These are phyloP conservation scores for Cinara cedri DNA, from an alignment of 2,888 invertebrate species.

Conservation along the genomic window DNA sequence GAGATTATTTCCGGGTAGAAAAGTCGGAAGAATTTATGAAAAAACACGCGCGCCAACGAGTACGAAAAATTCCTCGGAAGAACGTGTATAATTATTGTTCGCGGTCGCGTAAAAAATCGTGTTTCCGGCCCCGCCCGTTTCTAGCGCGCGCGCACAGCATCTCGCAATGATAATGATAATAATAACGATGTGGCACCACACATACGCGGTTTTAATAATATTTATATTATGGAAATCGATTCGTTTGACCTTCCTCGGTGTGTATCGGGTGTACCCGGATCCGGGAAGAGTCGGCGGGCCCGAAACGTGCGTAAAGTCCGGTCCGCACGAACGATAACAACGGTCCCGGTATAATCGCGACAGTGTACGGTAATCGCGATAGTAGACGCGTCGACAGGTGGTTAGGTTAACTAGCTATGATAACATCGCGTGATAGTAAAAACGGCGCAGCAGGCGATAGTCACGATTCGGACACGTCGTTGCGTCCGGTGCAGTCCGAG, in stretches of 20 bases:
- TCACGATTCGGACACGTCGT: too few species aligned
- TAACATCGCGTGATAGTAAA: too few species aligned
- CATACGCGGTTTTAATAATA: not conserved
- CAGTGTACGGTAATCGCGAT: too few species aligned
- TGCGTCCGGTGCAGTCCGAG: too few species aligned
- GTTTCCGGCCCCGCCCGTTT: constrained; percentile 50
- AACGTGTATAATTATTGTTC: not conserved
- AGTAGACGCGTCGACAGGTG: too few species aligned
- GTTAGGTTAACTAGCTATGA: too few species aligned
- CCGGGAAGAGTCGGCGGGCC: not conserved
- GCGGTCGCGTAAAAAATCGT: constrained; percentile 13
- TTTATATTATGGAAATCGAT: constrained; percentile 41
- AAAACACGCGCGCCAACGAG: too few species aligned
- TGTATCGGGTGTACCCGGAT: constrained; percentile 42
- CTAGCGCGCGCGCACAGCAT: not conserved
- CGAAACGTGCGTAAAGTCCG: not conserved
- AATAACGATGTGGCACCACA: not conserved
- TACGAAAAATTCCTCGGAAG: constrained; percentile 21
- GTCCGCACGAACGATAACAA: too few species aligned
- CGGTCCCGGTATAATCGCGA: too few species aligned
- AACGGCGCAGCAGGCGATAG: too few species aligned
- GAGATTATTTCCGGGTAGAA: too few species aligned
- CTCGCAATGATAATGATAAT: not conserved
- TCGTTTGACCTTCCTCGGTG: constrained; percentile 52
- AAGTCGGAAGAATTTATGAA: too few species aligned